These are phyloP conservation scores for Misgurnus anguillicaudatus DNA, from an alignment of 2,113 vertebrate genomes.

Conservation along the genomic window DNA sequence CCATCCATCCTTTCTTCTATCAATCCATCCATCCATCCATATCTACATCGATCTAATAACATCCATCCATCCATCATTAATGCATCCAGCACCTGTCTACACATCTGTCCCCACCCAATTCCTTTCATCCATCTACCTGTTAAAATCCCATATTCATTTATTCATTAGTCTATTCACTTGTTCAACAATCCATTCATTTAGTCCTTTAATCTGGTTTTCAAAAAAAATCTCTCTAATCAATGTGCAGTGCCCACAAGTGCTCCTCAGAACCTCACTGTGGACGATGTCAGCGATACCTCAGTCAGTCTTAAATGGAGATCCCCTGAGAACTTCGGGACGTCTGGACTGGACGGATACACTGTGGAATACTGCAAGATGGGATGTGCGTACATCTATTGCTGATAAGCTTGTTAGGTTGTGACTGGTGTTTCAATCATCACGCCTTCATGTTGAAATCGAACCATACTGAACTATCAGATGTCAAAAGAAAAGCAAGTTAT, in stretches of 20 bases:
- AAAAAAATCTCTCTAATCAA: background rate
- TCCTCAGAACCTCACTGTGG: constrained; percentile 78
- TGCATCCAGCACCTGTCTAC: background rate
- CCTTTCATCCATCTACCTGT: background rate
- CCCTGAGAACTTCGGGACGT: constrained; percentile 74
- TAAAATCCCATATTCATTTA: background rate
- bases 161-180: background rate
- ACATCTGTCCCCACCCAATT: background rate
- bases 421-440: constrained; percentile 19
- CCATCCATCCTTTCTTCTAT: background rate
- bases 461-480: constrained; percentile 15
- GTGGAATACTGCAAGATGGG: constrained; percentile 87
- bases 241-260: constrained; percentile 79
- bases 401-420: constrained; percentile 9
- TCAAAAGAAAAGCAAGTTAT: constrained; percentile 25
- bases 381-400: constrained; percentile 73
- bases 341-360: constrained; percentile 81
- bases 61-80: background rate
- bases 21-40: background rate
- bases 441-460: constrained; percentile 36
- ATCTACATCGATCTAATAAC: background rate
- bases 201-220: too few relatives aligned
- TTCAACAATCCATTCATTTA: background rate
- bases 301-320: constrained; percentile 84
- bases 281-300: constrained; percentile 81